Conservation (phyloP, 1,140 invertebrate genomes). For the Lepidostoma basale region DNA sequence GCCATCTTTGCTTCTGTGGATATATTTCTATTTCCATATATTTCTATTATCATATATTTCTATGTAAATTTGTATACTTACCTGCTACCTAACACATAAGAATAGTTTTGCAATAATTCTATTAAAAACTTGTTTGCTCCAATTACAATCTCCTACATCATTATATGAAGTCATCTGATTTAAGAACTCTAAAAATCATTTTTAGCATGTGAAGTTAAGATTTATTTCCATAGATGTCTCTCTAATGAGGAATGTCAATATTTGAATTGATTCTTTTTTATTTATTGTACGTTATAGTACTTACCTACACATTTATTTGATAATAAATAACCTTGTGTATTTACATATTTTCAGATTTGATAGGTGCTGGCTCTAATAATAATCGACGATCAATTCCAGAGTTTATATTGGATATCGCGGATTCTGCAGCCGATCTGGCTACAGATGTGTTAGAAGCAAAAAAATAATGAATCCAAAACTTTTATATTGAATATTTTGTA, state of each 20-base stretch:
- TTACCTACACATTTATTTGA: background rate
- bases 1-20: too few relatives aligned
- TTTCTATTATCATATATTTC: too few relatives aligned
- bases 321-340: background rate
- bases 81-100: too few relatives aligned
- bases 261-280: background rate
- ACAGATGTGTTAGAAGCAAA: constrained; percentile 20
- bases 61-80: too few relatives aligned
- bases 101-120: too few relatives aligned
- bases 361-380: background rate
- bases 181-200: too few relatives aligned
- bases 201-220: background rate
- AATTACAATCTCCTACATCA: too few relatives aligned
- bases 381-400: constrained; percentile 28
- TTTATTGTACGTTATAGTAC: background rate
- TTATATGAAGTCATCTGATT: too few relatives aligned
- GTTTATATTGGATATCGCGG: constrained; percentile 28
- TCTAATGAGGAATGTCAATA: background rate
- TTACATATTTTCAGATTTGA: constrained; percentile 28
- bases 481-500: background rate
- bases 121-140: too few relatives aligned
- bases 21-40: too few relatives aligned
- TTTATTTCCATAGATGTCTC: constrained; percentile 7
- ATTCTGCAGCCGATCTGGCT: constrained; percentile 34
- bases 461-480: background rate